These are phyloP conservation scores for Pedicia rivosa DNA, from an alignment of 2,888 invertebrate genomes.

Conservation along the genomic window DNA sequence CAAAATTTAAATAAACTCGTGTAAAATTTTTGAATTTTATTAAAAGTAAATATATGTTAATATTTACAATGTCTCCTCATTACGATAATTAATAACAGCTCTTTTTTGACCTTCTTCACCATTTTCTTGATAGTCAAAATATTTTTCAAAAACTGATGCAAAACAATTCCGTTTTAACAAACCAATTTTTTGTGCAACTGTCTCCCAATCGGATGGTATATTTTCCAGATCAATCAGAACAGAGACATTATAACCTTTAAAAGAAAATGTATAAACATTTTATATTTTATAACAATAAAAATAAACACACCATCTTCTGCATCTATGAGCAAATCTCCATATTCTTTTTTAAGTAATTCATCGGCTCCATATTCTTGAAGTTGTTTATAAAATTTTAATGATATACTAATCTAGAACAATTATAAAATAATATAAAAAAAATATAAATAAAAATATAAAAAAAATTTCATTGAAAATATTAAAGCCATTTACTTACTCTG, in stretches of 20 bases:
- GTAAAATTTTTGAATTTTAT: not conserved
- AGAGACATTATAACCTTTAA: constrained; percentile 94
- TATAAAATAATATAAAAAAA: constrained; percentile 10
- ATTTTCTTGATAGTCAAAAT: constrained; percentile 93
- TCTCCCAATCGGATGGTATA: constrained; percentile 80
- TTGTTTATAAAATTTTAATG: constrained; percentile 96
- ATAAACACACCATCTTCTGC: constrained; percentile 63
- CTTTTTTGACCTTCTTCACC: constrained; percentile 81
- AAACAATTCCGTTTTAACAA: constrained; percentile 96
- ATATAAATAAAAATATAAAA: not conserved
- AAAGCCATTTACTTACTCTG: constrained; percentile 83
- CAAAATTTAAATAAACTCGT: too few species aligned
- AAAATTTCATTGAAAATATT: too few species aligned
- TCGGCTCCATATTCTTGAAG: constrained; percentile 97
- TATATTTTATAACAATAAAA: constrained; percentile 2
- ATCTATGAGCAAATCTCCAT: constrained; percentile 65
- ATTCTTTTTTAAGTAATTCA: constrained; percentile 84
- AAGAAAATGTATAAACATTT: too few species aligned
- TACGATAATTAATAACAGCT: constrained; percentile 96
- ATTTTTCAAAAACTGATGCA: constrained; percentile 98
- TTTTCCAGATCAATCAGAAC: constrained; percentile 83
- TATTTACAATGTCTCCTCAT: constrained; percentile 94
- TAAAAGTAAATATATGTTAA: not conserved
- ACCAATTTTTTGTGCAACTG: constrained; percentile 80
- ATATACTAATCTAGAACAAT: constrained; percentile 78